phyloP scores from a whole-genome alignment of 2,888 invertebrate species.

The Phragmatobia fuliginosa region DNA sequence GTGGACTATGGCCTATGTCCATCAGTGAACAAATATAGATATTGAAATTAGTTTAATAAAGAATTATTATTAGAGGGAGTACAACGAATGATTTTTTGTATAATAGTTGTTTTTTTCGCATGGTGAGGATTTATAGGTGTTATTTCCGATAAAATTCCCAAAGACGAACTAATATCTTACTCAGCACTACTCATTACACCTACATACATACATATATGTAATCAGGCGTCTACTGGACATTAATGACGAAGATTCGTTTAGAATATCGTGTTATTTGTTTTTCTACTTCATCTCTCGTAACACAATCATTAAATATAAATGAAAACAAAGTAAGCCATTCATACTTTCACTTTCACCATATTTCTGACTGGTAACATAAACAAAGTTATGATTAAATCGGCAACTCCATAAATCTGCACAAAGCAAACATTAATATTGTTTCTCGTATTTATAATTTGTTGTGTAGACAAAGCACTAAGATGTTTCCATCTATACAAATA shows the following conservation, averaged over 20 bases:
- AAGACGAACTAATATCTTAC: not conserved
- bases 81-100: too few relatives aligned
- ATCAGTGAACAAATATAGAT: too few relatives aligned
- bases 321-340: not conserved
- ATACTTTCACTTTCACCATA: constrained; percentile 22
- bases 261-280: not conserved
- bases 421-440: constrained; percentile 23
- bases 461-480: constrained; percentile 5
- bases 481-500: not conserved
- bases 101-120: too few relatives aligned
- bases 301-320: not conserved
- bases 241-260: not conserved
- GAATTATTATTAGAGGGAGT: too few relatives aligned
- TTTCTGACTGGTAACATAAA: constrained; percentile 9
- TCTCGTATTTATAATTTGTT: constrained; percentile 20
- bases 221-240: not conserved
- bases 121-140: too few relatives aligned
- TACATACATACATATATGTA: not conserved
- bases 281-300: not conserved
- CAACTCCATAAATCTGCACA: constrained; percentile 1
- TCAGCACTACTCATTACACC: not conserved
- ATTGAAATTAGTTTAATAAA: too few relatives aligned
- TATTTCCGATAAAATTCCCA: too few relatives aligned
- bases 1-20: too few relatives aligned
- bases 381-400: constrained; percentile 11